Evolutionary conservation across 2,113 vertebrate genomes (phyloP), one percentile per base, ranked within the genome.

Genomic region (Myotis yumanensis): DNA sequence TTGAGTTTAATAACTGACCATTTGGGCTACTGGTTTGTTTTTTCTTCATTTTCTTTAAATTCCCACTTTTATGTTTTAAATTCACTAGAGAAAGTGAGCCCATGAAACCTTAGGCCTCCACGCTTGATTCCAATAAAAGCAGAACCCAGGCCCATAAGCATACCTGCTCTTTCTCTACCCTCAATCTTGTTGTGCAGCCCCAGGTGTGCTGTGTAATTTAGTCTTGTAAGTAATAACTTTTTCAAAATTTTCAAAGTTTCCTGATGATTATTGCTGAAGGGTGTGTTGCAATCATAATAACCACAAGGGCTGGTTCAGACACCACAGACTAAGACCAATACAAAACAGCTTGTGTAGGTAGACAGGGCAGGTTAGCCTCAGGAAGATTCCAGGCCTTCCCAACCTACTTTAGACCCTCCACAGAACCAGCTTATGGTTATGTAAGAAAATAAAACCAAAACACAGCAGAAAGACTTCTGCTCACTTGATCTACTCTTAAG

Each of bases 281-380:
- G 15, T 30, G 12, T 62, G 35, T 43, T 82, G 9, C 35, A 59
- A 40, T 59, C 15, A 40, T 62, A 59, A 40, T 3, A 59, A 59
- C 54, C 37, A 43, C 25, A 82, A 82, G 16, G 37, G 2, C 9
- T 82, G 25, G 37, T 62, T 11, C 37, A 64, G 57, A 37, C 37
- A 64, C 28, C 11, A 62, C 17, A 83, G 25, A 40, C 40, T 83
- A 32, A 64, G 17, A 64, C 18, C 80, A 64, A 18, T 43, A 46
- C 37, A 83, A 83, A 83, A 64, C 28, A 83, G 80, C 59, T 82
- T 98, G 99, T 99, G 93, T 99, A 97, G 5, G 10, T 28, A 6
- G 23, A 62, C 0, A 22, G 0, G 0, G 28, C 17, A 16, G 1
- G 0, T 22, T 22, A 52, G 71, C 15, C 15, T 57, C 5, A 30